These are phyloP conservation scores for Ramphastos sulfuratus DNA, from an alignment of 2,113 vertebrate species.

Conservation along the genomic window DNA sequence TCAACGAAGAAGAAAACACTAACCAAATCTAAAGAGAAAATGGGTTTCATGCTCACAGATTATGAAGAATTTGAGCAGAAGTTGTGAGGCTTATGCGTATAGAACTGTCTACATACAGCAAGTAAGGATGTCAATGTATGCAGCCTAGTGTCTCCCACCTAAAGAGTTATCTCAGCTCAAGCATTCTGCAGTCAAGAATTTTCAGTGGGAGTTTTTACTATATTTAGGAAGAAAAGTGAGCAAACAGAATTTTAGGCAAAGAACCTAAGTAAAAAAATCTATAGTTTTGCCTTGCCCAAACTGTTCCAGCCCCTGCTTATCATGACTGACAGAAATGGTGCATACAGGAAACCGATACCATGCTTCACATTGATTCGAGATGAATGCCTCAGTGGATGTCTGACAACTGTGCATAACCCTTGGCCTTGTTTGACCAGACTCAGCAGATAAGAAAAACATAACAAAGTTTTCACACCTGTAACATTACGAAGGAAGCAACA, in stretches of 20 bases:
- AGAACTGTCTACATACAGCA: not conserved
- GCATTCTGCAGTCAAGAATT: not conserved
- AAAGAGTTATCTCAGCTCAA: not conserved
- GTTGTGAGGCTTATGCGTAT: not conserved
- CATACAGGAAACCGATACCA: not conserved
- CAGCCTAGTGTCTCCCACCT: not conserved
- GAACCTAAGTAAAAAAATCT: not conserved
- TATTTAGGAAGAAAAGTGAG: not conserved
- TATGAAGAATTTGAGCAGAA: not conserved
- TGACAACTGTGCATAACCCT: not conserved
- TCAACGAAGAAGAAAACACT: not conserved
- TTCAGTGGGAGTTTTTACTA: not conserved
- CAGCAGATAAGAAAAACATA: not conserved
- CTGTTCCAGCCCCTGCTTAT: not conserved
- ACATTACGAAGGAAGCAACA: not conserved
- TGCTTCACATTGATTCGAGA: not conserved
- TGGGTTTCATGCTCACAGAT: not conserved
- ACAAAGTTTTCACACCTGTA: not conserved
- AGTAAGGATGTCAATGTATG: not conserved
- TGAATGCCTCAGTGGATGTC: not conserved
- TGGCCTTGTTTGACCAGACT: not conserved
- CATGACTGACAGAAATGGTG: not conserved
- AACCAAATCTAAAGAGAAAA: not conserved
- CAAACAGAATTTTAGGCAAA: not conserved
- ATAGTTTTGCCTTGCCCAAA: not conserved